Percentiles rank a stretch among this genome's conserved stretches.
These are phyloP conservation scores for Pogoniulus pusillus DNA, from an alignment of 2,797 vertebrate genomes.

Conservation along the genomic window DNA sequence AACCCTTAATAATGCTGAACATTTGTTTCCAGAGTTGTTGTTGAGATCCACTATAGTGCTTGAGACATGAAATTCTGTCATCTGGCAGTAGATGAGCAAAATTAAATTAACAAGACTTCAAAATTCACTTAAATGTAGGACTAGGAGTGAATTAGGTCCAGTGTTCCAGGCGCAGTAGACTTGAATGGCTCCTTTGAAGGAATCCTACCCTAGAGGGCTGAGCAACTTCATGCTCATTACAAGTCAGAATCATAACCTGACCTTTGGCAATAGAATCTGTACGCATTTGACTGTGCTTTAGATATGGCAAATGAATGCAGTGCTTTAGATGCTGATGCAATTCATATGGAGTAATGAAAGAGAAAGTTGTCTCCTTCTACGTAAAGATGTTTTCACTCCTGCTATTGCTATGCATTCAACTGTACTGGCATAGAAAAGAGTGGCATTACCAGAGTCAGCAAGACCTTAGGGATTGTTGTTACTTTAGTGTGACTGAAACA, in stretches of 20 bases:
- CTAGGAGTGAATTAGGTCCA: not conserved
- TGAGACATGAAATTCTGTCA: not conserved
- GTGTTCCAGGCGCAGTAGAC: not conserved
- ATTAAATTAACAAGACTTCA: not conserved
- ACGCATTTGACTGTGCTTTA: not conserved
- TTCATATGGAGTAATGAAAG: not conserved
- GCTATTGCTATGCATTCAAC: not conserved
- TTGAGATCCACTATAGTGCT: not conserved
- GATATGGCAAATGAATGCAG: not conserved
- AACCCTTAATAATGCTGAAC: not conserved
- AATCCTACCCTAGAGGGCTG: not conserved
- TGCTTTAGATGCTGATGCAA: not conserved
- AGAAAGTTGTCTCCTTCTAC: not conserved
- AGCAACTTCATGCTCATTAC: conserved; percentile 37
- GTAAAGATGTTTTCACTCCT: not conserved
- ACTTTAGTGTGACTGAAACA: not conserved
- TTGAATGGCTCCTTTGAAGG: conserved; percentile 25
- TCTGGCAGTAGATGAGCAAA: not conserved
- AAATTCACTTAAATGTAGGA: not conserved
- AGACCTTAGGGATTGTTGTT: not conserved
- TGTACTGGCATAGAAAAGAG: not conserved
- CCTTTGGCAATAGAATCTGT: not conserved
- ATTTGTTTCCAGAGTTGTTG: not conserved
- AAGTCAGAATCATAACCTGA: conserved; percentile 22
- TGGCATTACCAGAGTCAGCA: not conserved